Base-by-base conservation (phyloP, 2,797 vertebrate species). In the Hypotaenidia okinawae region DNA sequence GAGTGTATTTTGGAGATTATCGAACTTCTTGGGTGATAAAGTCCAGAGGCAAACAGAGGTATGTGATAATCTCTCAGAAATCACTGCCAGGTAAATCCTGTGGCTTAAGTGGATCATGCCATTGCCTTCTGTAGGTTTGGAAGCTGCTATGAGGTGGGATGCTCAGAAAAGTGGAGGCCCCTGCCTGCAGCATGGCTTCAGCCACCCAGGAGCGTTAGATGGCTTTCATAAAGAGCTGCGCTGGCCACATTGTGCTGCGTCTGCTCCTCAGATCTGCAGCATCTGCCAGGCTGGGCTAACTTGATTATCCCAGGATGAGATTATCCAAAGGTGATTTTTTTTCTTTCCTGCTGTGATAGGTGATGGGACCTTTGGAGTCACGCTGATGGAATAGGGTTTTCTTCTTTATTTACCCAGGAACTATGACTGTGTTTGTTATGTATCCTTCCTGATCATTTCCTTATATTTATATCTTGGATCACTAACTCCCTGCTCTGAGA, bases 271-370 rank as follows among this genome's bases (percentile, higher is more conserved):
- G 70, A 72, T 33, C n/a, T 25, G 12, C 27, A 47, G 62, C 0
- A 0, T 43, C 72, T 88, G 77, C 49, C 33, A 72, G 67, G 51
- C 62, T 63, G 57, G 82, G 84, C 54, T 90, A 77, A 93, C 68
- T 27, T 77, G 77, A 77, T 97, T 94, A 89, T 89, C 72, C 18
- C 45, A 58, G 37, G 49, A 85, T 92, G 24, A 85, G 86, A 95
- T 93, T 95, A 94, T 18, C 17, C 61, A 68, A 68, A 90, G 78
- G 68, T 96, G 80, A 77, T 90, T 88, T 87, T 57, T 58, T 49
- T 23, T 58, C 76, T 72, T 59, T 67, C n/a, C 49, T 83, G 27
- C 11, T 90, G 59, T 87, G 80, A 47, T 47, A 81, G 70, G 49
- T 73, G 52, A 54, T 61, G 45, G 67, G n/a, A 74, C 67, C 67